Conservation (phyloP, 2,113 vertebrate species). For the Forbesichthys agassizii region DNA sequence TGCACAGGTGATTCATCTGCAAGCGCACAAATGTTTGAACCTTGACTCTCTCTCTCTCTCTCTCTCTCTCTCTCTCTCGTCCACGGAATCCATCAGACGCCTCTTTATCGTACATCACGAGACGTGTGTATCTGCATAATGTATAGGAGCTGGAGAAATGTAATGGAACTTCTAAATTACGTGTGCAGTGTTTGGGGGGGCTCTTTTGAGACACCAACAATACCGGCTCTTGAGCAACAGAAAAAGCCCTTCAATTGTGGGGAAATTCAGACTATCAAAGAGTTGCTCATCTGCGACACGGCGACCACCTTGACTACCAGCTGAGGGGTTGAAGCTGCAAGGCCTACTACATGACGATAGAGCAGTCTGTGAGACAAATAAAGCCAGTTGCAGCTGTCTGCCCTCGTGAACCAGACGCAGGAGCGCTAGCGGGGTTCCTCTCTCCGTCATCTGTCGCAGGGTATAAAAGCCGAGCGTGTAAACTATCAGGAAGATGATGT, state of each 20-base stretch:
- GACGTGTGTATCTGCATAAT: constrained; percentile 22
- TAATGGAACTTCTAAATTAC: constrained; percentile 14
- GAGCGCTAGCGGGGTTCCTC: constrained; percentile 11
- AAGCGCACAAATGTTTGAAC: constrained; percentile 55
- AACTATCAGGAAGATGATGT: constrained; percentile 57
- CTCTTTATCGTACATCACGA: constrained; percentile 54
- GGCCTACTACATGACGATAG: no score
- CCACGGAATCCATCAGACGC: constrained; percentile 15
- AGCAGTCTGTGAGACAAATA: constrained; percentile 33
- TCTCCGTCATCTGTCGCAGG: constrained; percentile 44
- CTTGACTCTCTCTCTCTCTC: constrained; percentile 34
- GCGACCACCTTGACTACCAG: no score
- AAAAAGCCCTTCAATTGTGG: no score
- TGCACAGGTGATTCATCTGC: constrained; percentile 73
- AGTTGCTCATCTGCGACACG: no score
- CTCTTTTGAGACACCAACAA: neutral
- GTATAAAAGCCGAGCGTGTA: constrained; percentile 34
- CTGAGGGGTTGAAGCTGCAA: no score
- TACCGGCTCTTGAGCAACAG: neutral
- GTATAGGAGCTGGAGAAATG: constrained; percentile 17
- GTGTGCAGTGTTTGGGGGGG: neutral
- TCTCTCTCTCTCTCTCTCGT: constrained; percentile 24
- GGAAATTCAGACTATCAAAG: no score
- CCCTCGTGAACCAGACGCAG: constrained; percentile 11
- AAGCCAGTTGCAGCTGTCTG: constrained; percentile 7